Percentiles rank a stretch among this genome's conserved stretches.
phyloP scores from a whole-genome alignment of 2,888 invertebrate species.

The Elegia similella region DNA sequence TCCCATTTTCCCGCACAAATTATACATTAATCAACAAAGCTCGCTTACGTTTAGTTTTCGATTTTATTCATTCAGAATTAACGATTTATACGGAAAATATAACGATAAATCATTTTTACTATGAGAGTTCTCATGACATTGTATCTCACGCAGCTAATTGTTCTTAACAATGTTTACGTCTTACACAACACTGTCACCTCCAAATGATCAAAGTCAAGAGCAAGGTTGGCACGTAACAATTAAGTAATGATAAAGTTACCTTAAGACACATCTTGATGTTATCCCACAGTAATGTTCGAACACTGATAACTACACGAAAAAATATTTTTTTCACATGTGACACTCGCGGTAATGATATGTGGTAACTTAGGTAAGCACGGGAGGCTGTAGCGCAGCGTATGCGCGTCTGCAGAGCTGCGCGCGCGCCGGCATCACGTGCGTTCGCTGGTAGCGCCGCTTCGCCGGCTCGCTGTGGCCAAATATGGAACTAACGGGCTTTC shows the following conservation, averaged over 20 bases:
- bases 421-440: conserved; percentile 75
- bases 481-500: conserved; percentile 64
- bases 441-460: conserved; percentile 54
- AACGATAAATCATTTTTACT: conserved; percentile 37
- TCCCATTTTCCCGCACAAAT: not conserved
- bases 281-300: conserved; percentile 27
- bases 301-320: conserved; percentile 37
- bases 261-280: conserved; percentile 48
- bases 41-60: not conserved
- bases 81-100: conserved; percentile 21
- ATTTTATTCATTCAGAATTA: not conserved
- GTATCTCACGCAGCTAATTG: conserved; percentile 29
- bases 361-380: conserved; percentile 58
- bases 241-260: conserved; percentile 38
- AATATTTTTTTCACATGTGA: conserved; percentile 33
- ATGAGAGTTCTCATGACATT: conserved; percentile 38
- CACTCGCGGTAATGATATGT: conserved; percentile 64
- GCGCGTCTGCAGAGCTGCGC: conserved; percentile 66
- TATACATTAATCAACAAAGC: not conserved
- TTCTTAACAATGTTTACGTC: conserved; percentile 32
- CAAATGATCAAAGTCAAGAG: conserved; percentile 43
- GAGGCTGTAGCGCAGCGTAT: conserved; percentile 72
- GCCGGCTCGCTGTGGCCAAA: conserved; percentile 51
- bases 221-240: conserved; percentile 28
- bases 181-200: conserved; percentile 41